Evolutionary conservation across 2,888 invertebrate genomes (phyloP).

Genomic region (Drosophila birchii): DNA sequence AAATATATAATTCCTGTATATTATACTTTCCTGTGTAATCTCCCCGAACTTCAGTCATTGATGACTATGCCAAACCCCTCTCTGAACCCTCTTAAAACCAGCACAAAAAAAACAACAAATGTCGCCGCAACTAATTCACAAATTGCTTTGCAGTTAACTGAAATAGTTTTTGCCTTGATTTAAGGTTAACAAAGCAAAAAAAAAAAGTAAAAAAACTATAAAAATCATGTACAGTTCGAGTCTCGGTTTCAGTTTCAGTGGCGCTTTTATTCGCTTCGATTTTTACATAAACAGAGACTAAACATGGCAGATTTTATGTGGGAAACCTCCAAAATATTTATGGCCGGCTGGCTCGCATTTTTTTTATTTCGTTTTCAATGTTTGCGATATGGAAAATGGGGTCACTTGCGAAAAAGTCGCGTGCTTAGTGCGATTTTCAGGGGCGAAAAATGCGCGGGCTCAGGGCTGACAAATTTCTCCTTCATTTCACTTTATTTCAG

Average conservation of each 20-base stretch:
- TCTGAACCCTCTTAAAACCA: not conserved
- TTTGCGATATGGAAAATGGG: conserved; percentile 71
- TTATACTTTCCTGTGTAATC: not conserved
- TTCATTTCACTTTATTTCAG: conserved; percentile 62
- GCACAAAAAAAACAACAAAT: conserved; percentile 10
- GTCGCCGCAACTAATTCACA: conserved; percentile 56
- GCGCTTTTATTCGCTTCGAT: conserved; percentile 29
- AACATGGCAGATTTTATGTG: conserved; percentile 69
- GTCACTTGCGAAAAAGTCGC: conserved; percentile 76
- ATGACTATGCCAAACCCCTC: conserved; percentile 1
- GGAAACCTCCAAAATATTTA: conserved; percentile 77
- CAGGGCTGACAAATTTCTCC: conserved; percentile 70
- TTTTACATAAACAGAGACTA: conserved; percentile 60
- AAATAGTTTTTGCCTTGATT: conserved; percentile 64
- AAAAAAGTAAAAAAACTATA: not conserved
- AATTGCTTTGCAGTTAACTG: conserved; percentile 61
- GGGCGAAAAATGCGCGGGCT: conserved; percentile 60
- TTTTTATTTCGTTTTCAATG: conserved; percentile 69
- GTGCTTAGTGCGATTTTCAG: conserved; percentile 67
- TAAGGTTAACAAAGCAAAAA: conserved; percentile 49
- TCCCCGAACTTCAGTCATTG: conserved; percentile 30
- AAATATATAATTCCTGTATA: not conserved
- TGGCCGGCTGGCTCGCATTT: conserved; percentile 51
- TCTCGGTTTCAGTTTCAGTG: conserved; percentile 31
- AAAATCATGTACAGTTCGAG: conserved; percentile 43